Base-by-base conservation (phyloP, 1,140 invertebrate genomes). In the Eurosta solidaginis region DNA sequence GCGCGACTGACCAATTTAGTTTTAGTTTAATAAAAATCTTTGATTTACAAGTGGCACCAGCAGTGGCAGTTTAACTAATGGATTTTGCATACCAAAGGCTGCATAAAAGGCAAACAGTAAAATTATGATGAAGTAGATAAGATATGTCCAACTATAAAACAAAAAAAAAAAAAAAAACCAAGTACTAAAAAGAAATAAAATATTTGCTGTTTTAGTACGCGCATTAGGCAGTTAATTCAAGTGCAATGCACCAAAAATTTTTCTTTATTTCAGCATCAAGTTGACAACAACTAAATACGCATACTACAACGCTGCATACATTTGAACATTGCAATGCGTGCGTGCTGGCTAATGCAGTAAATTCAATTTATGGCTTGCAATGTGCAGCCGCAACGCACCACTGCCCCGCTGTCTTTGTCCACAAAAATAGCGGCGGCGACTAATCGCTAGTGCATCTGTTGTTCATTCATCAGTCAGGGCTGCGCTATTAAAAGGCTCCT, bases 181-280 rank as follows among this genome's bases (percentile, higher is more conserved):
- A 47, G 12, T 47, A 47, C 45, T 47, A 47, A 14, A 14, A 9
- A 47, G 12, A 47, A 9, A 47, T 29, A 59, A n/a, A n/a, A n/a
- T n/a, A n/a, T n/a, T n/a, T n/a, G n/a, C n/a, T n/a, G n/a, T n/a
- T 9, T 14, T 40, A 42, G n/a, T 40, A 42, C 20, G 6, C 33
- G 59, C 54, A 4, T 3, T 59, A 29, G 27, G 33, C 10, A n/a
- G 54, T 27, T 33, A 68, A 40, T 68, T 68, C 59, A 68, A 68
- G 59, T 42, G 59, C 33, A 68, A 68, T 68, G 33, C 59, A 40
- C 59, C 33, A 68, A 68, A 68, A 40, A 68, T 68, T 68, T 68
- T 68, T n/a, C n/a, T n/a, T n/a, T n/a, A n/a, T n/a, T n/a, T 42
- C 33, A 68, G 33, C n/a, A 9, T 12, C 59, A 59, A 59, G 59